Base-by-base conservation (phyloP, 1,140 invertebrate genomes). In the Doryteuthis pealeii region DNA sequence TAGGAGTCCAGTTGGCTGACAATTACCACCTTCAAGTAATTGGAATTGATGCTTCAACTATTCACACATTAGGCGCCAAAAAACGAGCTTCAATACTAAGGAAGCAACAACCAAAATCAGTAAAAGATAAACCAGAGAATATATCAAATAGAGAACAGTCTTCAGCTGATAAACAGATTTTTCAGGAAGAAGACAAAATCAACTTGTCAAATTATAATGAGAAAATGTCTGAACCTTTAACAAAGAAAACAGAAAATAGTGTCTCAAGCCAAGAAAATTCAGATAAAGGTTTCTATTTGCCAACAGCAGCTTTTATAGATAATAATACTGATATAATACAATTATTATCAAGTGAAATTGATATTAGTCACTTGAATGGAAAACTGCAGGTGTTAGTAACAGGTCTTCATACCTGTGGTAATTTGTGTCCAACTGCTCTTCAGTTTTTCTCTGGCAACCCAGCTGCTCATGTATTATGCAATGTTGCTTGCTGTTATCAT, bases 1-100 rank as follows among this genome's bases (percentile, higher is more conserved):
- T 96, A 0, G 93, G 93, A 40, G 92, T 92, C 0, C 90, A 92
- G 71, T 86, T 96, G 66, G 90, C 92, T 1, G 89, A 94, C 5
- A 76, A 80, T 71, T 91, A 93, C 87, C 85, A 90, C 10, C 86
- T 94, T 70, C 91, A 91, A 31, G 93, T 95, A 33, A 87, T 96
- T 4, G 94, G 94, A 4, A 90, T 96, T 1, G 95, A 96, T 88
- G 92, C 92, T 28, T 92, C 91, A 32, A 80, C 88, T 68, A 83
- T 84, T 15, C 93, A 93, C 84, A 91, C 91, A 0, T 87, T 90
- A 74, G 91, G 92, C 77, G 92, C 93, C 45, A 87, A 90, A 35
- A 89, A 89, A 84, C 87, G 92, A 71, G 75, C 77, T 3, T 68
- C 71, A n/a, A 75, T 71, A 90, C 90, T 83, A 82, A 89, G 58